phyloP scores from a whole-genome alignment of 2,888 invertebrate species.

The Ophioninae sp. region DNA sequence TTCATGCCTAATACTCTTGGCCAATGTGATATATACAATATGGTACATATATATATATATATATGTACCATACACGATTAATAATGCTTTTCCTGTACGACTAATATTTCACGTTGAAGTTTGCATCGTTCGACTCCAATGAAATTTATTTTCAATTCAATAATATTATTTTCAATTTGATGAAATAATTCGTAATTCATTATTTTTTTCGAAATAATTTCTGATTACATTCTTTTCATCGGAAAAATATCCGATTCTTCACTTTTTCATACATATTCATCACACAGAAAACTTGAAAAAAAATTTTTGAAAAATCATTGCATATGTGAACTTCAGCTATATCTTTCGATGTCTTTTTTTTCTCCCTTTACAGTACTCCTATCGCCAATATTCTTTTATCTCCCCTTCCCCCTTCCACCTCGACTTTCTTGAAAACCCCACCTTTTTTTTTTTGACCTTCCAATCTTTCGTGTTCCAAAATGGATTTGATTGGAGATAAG shows the following conservation, averaged over 20 bases:
- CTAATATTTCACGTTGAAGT: conserved; percentile 14
- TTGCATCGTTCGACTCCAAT: neutral
- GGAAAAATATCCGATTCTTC: too few species aligned
- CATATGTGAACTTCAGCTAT: too few species aligned
- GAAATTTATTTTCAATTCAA: too few species aligned
- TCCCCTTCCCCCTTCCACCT: conserved; percentile 31
- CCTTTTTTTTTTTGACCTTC: conserved; percentile 10
- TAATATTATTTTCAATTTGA: too few species aligned
- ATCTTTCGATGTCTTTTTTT: too few species aligned
- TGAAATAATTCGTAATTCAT: too few species aligned
- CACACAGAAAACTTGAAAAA: too few species aligned
- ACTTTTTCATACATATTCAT: too few species aligned
- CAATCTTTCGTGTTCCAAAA: neutral
- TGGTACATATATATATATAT: neutral
- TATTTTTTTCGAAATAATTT: too few species aligned
- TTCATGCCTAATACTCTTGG: neutral
- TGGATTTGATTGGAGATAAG: neutral
- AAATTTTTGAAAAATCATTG: too few species aligned
- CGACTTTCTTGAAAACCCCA: neutral
- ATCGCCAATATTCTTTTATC: conserved; percentile 32
- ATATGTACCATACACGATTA: neutral
- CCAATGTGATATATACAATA: neutral
- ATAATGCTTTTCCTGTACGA: conserved; percentile 12
- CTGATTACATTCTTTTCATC: too few species aligned
- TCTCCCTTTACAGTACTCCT: neutral